Evolutionary conservation across 2,113 vertebrate genomes (phyloP), one percentile per base, ranked within the genome.

Genomic region (Xiphophorus hellerii): DNA sequence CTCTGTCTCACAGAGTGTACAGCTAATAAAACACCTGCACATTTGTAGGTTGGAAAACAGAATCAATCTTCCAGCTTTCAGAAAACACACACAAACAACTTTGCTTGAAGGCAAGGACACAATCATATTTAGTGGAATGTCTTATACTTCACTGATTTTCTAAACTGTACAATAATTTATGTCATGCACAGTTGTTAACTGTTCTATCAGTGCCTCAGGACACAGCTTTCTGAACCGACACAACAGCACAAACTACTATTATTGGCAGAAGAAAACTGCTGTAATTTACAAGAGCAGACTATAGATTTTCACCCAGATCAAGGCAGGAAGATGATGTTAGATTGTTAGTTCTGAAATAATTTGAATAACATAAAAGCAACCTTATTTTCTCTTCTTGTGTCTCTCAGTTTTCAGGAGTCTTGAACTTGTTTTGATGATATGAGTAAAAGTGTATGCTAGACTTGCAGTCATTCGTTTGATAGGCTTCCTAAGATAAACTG

Each of bases 231-330:
- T 83, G 86, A 94, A 90, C 92, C 91, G 89, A 91, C 90, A 89
- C 78, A 80, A 84, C 79, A 83, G 84, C 89, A 85, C 82, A 81
- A 83, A 73, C 68, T 37, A 69, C 69, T 82, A 71, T 85, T 87
- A 84, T 73, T 20, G 67, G 80, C 74, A 86, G 63, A 84, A 76
- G 83, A 83, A 91, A 92, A 90, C 88, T 88, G 86, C 81, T 92
- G 91, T 94, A 74, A 90, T 92, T 92, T 90, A 92, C 70, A 77
- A 81, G 44, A 88, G 78, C 74, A 85, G 89, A 89, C 77, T 90
- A 92, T 87, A 66, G 90, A 89, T 91, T 91, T 92, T 86, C 86
- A 70, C 65, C 44, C 48, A 80, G 51, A 79, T 39, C 76, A 71
- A 84, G 77, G 80, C 83, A 88, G 61, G 73, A 84, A 61, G 73